Percentiles rank a stretch among this genome's conserved stretches.
phyloP scores from a whole-genome alignment of 2,113 vertebrate species.

The Stomatorhinus ivindoensis region DNA sequence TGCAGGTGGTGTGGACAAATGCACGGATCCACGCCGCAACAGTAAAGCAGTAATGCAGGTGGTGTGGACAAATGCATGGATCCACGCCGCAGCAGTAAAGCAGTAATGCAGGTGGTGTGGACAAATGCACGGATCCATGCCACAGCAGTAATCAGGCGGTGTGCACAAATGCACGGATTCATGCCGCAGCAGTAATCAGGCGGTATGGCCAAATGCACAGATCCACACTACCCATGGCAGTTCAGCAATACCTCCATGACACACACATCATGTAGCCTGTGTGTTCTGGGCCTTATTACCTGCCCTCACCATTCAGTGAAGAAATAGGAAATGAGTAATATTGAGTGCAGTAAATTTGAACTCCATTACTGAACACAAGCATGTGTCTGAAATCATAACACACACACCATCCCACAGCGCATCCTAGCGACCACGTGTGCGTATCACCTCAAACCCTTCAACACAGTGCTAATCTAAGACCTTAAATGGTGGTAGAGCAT shows the following conservation, averaged over 20 bases:
- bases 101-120: background rate
- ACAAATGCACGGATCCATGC: background rate
- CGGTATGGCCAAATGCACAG: background rate
- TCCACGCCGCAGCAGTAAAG: background rate
- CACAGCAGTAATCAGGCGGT: background rate
- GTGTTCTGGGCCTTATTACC: background rate
- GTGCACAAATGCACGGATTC: background rate
- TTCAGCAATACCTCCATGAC: background rate
- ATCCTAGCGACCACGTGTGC: background rate
- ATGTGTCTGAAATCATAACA: background rate
- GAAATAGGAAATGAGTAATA: background rate
- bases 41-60: background rate
- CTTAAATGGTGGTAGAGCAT: constrained; percentile 1
- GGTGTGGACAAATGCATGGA: background rate
- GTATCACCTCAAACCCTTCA: background rate
- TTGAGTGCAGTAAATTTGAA: background rate
- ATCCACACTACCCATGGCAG: background rate
- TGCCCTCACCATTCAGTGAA: background rate
- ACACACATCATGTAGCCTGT: background rate
- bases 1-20: background rate
- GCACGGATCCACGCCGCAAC: too few relatives aligned
- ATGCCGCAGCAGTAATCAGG: background rate
- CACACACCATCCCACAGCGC: background rate
- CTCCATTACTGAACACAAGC: background rate
- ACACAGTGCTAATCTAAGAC: background rate